Evolutionary conservation across 23 tunicate genomes (phyloP).

Genomic region (Halocynthia roretzi): DNA sequence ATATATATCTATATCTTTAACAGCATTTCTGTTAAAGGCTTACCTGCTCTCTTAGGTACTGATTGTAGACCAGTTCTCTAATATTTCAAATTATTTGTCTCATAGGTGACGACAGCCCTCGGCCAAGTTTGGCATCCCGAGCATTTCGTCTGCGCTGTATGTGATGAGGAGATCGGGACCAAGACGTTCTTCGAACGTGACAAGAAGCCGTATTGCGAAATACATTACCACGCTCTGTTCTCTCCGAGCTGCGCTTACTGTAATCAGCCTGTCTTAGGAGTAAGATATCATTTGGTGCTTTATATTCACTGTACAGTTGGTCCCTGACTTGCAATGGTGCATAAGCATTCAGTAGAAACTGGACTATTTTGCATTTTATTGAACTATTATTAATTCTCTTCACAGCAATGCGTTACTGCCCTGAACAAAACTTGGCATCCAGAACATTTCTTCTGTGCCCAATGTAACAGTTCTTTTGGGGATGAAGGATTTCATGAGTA

Average conservation of each 20-base stretch:
- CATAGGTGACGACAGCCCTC: constrained; percentile 82
- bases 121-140: constrained; percentile 99
- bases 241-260: constrained; percentile 93
- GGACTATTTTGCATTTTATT: neutral
- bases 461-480: constrained; percentile 83
- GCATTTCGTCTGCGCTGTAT: constrained; percentile 91
- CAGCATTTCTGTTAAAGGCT: too few relatives aligned
- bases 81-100: too few relatives aligned
- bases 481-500: constrained; percentile 96
- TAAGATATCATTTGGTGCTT: constrained; percentile 20
- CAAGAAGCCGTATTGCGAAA: constrained; percentile 82
- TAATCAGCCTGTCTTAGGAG: constrained; percentile 78
- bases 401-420: constrained; percentile 93
- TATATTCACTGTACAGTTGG: neutral
- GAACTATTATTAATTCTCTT: neutral
- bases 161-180: constrained; percentile 86
- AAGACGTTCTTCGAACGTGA: constrained; percentile 84
- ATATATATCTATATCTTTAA: too few relatives aligned
- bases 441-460: constrained; percentile 95
- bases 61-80: too few relatives aligned
- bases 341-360: neutral
- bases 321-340: too few relatives aligned
- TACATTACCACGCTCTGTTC: constrained; percentile 70
- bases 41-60: too few relatives aligned
- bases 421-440: constrained; percentile 97